Percentiles rank a stretch among this genome's conserved stretches.
Evolutionary conservation across 2,888 invertebrate species (phyloP).

Genomic region (Deroplatys truncata): DNA sequence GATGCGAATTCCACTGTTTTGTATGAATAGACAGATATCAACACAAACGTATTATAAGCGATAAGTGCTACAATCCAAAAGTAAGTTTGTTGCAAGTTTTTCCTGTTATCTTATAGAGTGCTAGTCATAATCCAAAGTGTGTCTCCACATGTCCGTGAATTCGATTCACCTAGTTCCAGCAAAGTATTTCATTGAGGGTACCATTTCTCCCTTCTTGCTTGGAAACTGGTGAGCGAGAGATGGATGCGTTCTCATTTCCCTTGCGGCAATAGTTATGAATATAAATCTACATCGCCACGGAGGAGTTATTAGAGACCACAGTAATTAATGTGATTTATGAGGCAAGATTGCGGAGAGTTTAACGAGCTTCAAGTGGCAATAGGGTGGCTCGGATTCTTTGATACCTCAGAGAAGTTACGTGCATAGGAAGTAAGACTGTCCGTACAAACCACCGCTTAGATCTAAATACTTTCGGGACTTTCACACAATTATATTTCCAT

Average conservation of each 20-base stretch:
- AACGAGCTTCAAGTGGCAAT: background rate
- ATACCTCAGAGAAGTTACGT: background rate
- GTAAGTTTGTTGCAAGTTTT: no score
- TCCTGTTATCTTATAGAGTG: no score
- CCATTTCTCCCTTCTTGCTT: background rate
- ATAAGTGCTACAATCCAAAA: no score
- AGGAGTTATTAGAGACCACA: constrained; percentile 22
- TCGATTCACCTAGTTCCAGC: no score
- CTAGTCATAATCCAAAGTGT: no score
- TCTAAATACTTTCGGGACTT: background rate
- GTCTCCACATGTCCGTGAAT: no score
- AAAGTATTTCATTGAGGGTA: background rate
- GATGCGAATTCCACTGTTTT: no score
- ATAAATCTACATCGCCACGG: constrained; percentile 16
- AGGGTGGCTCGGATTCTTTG: background rate
- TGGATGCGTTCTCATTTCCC: constrained; percentile 18
- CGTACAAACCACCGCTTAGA: background rate
- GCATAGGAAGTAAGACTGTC: background rate
- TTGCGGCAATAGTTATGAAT: constrained; percentile 20
- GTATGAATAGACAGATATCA: no score
- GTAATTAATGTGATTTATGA: constrained; percentile 24
- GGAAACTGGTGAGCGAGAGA: background rate
- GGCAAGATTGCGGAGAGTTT: background rate
- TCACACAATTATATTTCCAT: no score
- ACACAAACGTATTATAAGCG: no score